These are phyloP conservation scores for Drosophila macrothrix DNA, from an alignment of 2,888 invertebrate genomes.

Conservation along the genomic window DNA sequence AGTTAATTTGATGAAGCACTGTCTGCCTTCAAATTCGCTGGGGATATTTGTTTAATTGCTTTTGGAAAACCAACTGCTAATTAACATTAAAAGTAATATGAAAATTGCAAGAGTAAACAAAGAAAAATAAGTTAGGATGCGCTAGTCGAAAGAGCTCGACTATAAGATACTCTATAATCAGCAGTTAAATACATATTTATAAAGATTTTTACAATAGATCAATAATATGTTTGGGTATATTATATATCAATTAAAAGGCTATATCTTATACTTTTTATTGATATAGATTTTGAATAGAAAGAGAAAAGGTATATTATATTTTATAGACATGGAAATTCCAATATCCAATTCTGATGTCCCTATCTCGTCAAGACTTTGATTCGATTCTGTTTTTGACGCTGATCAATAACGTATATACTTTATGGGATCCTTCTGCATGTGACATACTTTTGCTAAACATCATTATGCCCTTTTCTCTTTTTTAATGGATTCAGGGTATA, in stretches of 20 bases:
- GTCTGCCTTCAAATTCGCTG: conserved; percentile 6
- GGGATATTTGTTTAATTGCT: conserved; percentile 10
- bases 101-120: neutral
- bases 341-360: no score
- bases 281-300: neutral
- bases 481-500: neutral
- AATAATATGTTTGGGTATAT: neutral
- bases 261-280: neutral
- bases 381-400: neutral
- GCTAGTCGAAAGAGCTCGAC: neutral
- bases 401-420: neutral
- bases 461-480: neutral
- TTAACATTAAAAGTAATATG: neutral
- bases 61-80: neutral
- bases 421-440: neutral
- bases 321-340: no score
- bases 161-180: neutral
- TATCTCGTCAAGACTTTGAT: neutral
- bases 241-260: neutral
- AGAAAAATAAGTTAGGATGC: neutral
- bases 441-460: no score
- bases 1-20: conserved; percentile 11
- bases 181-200: neutral
- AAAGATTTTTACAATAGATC: neutral
- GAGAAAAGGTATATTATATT: neutral